A percentile compares a stretch with the other conserved stretches of the same genome.
Evolutionary conservation across 2,888 invertebrate genomes (phyloP).

Genomic region (Machimus atricapillus): DNA sequence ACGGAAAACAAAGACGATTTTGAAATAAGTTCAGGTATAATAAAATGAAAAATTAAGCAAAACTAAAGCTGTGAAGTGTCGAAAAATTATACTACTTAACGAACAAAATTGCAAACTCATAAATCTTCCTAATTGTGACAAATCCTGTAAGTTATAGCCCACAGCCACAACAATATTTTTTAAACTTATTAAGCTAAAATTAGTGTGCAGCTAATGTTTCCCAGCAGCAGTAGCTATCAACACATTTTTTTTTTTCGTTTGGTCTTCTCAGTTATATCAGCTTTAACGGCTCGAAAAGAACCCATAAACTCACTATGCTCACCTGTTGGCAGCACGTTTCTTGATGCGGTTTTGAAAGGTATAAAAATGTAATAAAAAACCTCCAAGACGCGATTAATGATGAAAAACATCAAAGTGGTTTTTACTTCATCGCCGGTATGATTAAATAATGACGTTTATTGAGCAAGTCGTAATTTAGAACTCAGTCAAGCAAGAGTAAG

Average conservation of each 20-base stretch:
- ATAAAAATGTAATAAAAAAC: neutral
- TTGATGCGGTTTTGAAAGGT: neutral
- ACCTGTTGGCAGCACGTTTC: neutral
- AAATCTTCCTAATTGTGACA: neutral
- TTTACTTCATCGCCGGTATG: neutral
- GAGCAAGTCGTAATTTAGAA: neutral
- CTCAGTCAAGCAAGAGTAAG: neutral
- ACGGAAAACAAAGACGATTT: neutral
- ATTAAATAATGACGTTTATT: neutral
- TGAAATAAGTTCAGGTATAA: neutral
- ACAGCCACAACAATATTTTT: neutral
- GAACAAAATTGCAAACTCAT: neutral
- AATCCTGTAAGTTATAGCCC: neutral
- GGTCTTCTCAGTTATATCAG: neutral
- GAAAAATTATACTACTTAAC: neutral
- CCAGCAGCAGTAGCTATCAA: neutral
- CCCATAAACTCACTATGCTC: neutral
- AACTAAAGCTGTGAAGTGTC: neutral
- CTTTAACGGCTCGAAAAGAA: neutral
- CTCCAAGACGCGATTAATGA: neutral
- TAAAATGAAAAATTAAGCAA: neutral
- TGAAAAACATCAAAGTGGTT: neutral
- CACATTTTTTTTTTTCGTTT: neutral
- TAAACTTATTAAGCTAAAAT: neutral
- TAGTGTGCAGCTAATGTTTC: neutral